A percentile compares a stretch with the other conserved stretches of the same genome.
Conservation (phyloP, 1,140 invertebrate species). For the Drosophila quadrilineata region DNA sequence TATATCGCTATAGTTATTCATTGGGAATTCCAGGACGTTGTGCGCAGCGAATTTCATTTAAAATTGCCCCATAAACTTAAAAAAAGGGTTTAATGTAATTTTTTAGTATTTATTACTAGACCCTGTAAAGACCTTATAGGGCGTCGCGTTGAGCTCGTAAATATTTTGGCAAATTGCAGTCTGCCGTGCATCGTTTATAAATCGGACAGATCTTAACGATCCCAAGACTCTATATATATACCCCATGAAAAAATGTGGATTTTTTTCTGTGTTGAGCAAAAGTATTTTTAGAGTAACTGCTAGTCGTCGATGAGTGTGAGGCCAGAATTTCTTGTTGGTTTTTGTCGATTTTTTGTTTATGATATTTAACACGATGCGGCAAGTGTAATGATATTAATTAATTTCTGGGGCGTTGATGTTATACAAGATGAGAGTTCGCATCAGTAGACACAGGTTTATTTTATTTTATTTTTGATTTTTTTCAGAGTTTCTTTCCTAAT, state of each 20-base stretch:
- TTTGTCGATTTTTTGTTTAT: too few species aligned
- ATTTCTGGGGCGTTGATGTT: slow-evolving; percentile 33
- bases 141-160: slow-evolving; percentile 66
- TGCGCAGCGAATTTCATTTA: slow-evolving; percentile 8
- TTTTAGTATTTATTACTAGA: slow-evolving; percentile 70
- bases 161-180: slow-evolving; percentile 75
- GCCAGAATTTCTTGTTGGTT: not conserved
- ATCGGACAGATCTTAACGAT: slow-evolving; percentile 42
- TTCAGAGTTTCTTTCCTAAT: too few species aligned
- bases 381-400: slow-evolving; percentile 60
- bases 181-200: slow-evolving; percentile 54
- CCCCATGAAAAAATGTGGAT: not conserved
- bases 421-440: slow-evolving; percentile 19
- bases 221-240: slow-evolving; percentile 23
- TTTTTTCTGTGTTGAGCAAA: not conserved
- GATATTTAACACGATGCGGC: slow-evolving; percentile 18
- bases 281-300: not conserved
- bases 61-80: not conserved
- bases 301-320: not conserved
- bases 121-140: slow-evolving; percentile 43
- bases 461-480: too few species aligned
- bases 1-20: slow-evolving; percentile 26
- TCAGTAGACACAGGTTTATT: slow-evolving; percentile 9
- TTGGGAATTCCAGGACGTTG: slow-evolving; percentile 52
- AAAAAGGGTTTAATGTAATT: slow-evolving; percentile 36